Percentiles rank a stretch among this genome's conserved stretches.
Evolutionary conservation across 2,888 invertebrate genomes (phyloP).

Genomic region (Metallyticus violacea): DNA sequence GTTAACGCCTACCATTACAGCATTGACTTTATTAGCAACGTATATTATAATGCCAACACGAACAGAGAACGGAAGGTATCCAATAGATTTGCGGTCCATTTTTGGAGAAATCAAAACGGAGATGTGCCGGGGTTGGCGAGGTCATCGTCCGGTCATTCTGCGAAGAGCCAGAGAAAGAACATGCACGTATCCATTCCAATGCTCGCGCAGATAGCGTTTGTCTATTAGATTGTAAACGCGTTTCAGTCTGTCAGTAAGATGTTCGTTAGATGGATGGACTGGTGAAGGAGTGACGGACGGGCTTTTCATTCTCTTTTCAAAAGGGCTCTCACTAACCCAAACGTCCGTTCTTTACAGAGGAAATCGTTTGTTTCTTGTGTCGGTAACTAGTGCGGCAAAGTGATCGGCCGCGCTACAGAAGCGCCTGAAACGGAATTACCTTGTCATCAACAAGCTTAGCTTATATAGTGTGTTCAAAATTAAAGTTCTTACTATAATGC

Average conservation of each 20-base stretch:
- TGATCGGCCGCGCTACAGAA: neutral
- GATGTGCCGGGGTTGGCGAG: neutral
- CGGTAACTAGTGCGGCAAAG: neutral
- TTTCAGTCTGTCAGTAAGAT: neutral
- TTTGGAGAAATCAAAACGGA: conserved; percentile 4
- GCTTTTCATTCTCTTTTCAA: neutral
- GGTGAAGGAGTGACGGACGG: neutral
- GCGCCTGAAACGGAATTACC: neutral
- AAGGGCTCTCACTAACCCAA: neutral
- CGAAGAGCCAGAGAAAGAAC: no score
- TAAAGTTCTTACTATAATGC: no score
- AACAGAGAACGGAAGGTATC: neutral
- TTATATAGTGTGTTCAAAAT: neutral
- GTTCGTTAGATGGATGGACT: neutral
- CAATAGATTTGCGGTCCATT: conserved; percentile 12
- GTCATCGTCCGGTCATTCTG: neutral
- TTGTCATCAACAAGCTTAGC: neutral
- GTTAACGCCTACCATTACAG: neutral
- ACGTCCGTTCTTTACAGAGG: neutral
- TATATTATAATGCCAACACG: neutral
- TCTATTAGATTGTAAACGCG: neutral
- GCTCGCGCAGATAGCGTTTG: neutral
- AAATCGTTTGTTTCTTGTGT: neutral
- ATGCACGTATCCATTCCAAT: neutral
- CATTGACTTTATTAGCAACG: neutral